A percentile compares a stretch with the other conserved stretches of the same genome.
phyloP scores from a whole-genome alignment of 2,113 vertebrate species.

The Scopus umbretta region DNA sequence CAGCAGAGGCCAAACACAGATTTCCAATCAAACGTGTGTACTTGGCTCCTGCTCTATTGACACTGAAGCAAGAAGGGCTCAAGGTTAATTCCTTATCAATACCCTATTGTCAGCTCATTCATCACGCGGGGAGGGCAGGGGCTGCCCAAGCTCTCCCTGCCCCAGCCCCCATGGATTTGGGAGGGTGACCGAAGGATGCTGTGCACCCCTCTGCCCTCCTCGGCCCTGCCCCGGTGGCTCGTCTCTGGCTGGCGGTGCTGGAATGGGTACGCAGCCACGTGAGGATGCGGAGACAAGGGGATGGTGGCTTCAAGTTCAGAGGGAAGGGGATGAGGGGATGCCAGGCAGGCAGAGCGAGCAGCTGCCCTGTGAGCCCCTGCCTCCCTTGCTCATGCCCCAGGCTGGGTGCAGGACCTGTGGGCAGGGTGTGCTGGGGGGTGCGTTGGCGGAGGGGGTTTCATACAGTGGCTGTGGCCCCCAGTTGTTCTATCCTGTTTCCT shows the following conservation, averaged over 20 bases:
- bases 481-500: neutral
- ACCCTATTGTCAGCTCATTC: conserved; percentile 78
- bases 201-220: neutral
- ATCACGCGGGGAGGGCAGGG: conserved; percentile 42
- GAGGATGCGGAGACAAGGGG: neutral
- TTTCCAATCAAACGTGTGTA: conserved; percentile 60
- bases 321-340: neutral
- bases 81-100: conserved; percentile 84
- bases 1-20: conserved; percentile 35
- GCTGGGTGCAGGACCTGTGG: neutral
- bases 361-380: neutral
- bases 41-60: conserved; percentile 72
- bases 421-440: fast-evolving
- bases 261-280: neutral
- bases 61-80: conserved; percentile 71
- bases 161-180: neutral
- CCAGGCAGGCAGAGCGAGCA: fast-evolving
- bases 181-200: neutral
- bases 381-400: neutral
- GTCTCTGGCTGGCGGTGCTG: neutral
- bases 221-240: neutral
- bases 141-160: neutral
- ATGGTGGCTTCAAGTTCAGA: neutral
- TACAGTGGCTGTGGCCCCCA: neutral
- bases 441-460: too few relatives aligned